Base-by-base conservation (phyloP, 2,888 invertebrate species). In the Phyllotreta striolata region DNA sequence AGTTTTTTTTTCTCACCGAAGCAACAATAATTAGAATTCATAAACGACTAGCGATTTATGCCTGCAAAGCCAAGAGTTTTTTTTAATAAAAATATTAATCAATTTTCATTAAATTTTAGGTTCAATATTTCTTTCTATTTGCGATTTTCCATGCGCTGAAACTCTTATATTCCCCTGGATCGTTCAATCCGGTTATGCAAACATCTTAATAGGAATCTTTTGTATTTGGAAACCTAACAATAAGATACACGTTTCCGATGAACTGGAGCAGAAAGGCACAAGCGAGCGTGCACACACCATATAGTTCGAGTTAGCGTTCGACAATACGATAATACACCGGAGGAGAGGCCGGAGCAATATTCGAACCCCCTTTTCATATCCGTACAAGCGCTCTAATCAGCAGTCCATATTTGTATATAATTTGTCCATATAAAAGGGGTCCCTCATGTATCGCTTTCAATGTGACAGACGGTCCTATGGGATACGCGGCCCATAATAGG, bases 321-420 rank as follows among this genome's bases (percentile, higher is more conserved):
- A 52, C 52, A 60, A 54, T 60, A 54, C 60, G 38, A 60, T 43
- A 44, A 34, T 55, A 55, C 10, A 55, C 55, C 43, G 10, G 40
- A 40, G 40, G 34, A 55, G 41, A 57, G 57, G 39, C 10, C 35
- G 10, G 37, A 52, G 38, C 40, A 60, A 54, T 24, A 13, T 60
- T 54, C 60, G 60, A 24, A 60, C 37, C 60, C 60, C 60, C 58
- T 37, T 60, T 54, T 54, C 60, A 52, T 60, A 59, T 51, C 49
- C 59, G 49, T 41, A 52, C 54, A 52, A 52, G 44, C 68, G 64
- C 75, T 76, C 74, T 80, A 80, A 81, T 80, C 81, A 80, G 78
- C 76, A 79, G 81, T 81, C 78, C 80, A 81, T 82, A 82, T 82
- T 82, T 82, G 82, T 81, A 81, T 81, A 82, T 82, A 82, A 82